Percentiles rank a stretch among this genome's conserved stretches.
Conservation (phyloP, 2,113 vertebrate species). For the Albula glossodonta region DNA sequence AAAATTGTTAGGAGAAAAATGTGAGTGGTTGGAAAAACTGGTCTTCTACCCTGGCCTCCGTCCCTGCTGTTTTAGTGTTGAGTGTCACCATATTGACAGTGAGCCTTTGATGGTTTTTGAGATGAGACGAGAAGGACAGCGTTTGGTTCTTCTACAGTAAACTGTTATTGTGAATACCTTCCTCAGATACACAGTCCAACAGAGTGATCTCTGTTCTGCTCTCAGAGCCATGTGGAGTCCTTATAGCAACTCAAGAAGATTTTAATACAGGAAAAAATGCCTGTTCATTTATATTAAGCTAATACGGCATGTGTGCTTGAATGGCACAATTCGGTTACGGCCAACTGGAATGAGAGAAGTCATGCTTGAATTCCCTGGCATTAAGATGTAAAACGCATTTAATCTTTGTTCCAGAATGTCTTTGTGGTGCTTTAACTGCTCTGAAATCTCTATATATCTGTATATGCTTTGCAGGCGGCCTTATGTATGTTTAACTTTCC, state of each 20-base stretch:
- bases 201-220: not conserved
- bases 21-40: too few relatives aligned
- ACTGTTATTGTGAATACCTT: constrained; percentile 27
- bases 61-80: too few relatives aligned
- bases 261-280: not conserved
- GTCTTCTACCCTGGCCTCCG: too few relatives aligned
- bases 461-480: not conserved
- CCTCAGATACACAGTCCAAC: constrained; percentile 15
- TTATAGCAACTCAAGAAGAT: too few relatives aligned
- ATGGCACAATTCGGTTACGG: not conserved
- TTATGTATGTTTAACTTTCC: not conserved
- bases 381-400: not conserved
- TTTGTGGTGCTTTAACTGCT: not conserved
- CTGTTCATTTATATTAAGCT: not conserved
- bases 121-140: not conserved
- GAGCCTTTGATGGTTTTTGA: too few relatives aligned
- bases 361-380: not conserved
- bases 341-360: not conserved
- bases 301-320: not conserved
- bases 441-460: not conserved
- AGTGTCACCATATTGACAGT: too few relatives aligned
- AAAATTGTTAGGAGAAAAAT: too few relatives aligned
- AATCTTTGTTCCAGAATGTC: not conserved
- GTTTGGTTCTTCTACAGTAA: constrained; percentile 12
- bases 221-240: not conserved